Evolutionary conservation across 2,888 invertebrate species (phyloP).

Genomic region (Meloe dianella): DNA sequence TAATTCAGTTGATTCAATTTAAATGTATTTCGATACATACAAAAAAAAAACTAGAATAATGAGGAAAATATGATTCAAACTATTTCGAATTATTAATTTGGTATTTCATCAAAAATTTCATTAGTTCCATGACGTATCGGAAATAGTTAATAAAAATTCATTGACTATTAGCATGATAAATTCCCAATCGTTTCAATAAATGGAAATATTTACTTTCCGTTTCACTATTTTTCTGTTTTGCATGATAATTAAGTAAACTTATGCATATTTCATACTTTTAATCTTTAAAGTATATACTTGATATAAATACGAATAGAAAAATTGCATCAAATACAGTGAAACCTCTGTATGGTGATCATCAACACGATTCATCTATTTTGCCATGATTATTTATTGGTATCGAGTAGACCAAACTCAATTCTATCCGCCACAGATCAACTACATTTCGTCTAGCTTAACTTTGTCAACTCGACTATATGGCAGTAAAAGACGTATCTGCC

Average conservation of each 20-base stretch:
- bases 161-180: neutral
- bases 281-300: neutral
- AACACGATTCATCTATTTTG: too few relatives aligned
- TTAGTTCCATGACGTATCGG: neutral
- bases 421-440: too few relatives aligned
- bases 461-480: too few relatives aligned
- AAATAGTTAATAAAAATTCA: constrained; percentile 3
- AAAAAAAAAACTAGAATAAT: neutral
- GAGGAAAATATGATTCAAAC: neutral
- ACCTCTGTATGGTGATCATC: too few relatives aligned
- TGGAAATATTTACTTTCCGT: neutral
- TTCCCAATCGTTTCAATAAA: neutral
- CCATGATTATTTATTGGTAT: too few relatives aligned
- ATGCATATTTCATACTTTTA: neutral
- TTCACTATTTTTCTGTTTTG: neutral
- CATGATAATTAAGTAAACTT: neutral
- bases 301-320: too few relatives aligned
- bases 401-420: too few relatives aligned
- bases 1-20: neutral
- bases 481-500: too few relatives aligned
- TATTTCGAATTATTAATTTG: neutral
- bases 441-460: too few relatives aligned
- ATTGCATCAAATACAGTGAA: neutral
- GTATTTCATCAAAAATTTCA: neutral
- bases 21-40: neutral